Percentiles rank a stretch among this genome's conserved stretches.
Conservation (phyloP, 2,888 invertebrate genomes). For the Vesta saturnalis region DNA sequence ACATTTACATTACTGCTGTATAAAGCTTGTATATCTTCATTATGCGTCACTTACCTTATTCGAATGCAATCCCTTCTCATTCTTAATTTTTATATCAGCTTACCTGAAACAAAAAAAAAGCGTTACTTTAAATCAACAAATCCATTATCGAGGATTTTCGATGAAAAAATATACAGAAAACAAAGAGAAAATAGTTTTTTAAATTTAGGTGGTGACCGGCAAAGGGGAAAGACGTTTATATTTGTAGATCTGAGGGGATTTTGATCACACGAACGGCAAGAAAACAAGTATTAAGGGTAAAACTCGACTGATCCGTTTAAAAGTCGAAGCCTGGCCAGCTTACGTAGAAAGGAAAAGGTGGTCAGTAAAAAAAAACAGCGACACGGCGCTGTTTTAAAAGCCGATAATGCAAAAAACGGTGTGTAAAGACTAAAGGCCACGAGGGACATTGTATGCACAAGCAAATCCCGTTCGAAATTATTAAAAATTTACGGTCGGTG, state of each 20-base stretch:
- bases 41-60: background rate
- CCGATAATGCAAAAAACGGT: conserved; percentile 31
- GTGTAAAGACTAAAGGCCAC: conserved; percentile 22
- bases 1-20: too few species aligned
- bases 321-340: conserved; percentile 34
- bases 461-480: too few species aligned
- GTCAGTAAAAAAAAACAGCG: conserved; percentile 36
- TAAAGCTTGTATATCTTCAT: too few species aligned
- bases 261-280: conserved; percentile 48
- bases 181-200: background rate
- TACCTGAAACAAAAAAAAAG: conserved; percentile 20
- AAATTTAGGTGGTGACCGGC: background rate
- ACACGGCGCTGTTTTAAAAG: conserved; percentile 27
- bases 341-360: conserved; percentile 37
- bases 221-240: conserved; percentile 22
- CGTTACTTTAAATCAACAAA: background rate
- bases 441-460: conserved; percentile 12
- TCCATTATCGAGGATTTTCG: background rate
- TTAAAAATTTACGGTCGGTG: too few species aligned
- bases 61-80: background rate
- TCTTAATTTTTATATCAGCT: background rate
- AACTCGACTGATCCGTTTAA: conserved; percentile 50
- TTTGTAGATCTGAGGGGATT: conserved; percentile 51
- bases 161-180: background rate
- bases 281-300: conserved; percentile 53